Percentiles rank a stretch among this genome's conserved stretches.
Evolutionary conservation across 2,888 invertebrate species (phyloP).

Genomic region (Drosophila anomalata): DNA sequence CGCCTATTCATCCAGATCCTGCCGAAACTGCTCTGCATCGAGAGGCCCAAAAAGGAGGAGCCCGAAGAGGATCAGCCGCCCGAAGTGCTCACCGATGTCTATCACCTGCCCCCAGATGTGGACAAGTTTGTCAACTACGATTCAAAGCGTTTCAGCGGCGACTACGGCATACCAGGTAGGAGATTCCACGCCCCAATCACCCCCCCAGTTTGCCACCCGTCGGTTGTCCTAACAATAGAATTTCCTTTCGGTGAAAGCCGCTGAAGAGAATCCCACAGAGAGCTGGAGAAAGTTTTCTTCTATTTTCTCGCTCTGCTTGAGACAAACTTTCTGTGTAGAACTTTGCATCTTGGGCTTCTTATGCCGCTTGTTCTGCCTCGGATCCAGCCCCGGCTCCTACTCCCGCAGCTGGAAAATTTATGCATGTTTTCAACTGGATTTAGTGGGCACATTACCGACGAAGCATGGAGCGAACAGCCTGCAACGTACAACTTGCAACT

Average conservation of each 20-base stretch:
- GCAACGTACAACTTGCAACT: constrained; percentile 27
- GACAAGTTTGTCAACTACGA: constrained; percentile 88
- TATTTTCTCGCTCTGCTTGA: constrained; percentile 42
- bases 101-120: constrained; percentile 87
- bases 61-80: constrained; percentile 86
- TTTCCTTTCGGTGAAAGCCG: constrained; percentile 9
- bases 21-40: constrained; percentile 94
- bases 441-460: constrained; percentile 53
- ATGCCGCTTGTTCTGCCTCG: constrained; percentile 13
- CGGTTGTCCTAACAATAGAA: constrained; percentile 23
- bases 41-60: constrained; percentile 93
- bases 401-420: constrained; percentile 55
- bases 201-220: not conserved
- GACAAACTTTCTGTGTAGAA: constrained; percentile 58
- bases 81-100: constrained; percentile 92
- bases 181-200: not conserved
- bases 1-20: constrained; percentile 93
- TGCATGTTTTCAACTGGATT: constrained; percentile 65
- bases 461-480: constrained; percentile 17
- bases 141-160: constrained; percentile 87
- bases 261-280: constrained; percentile 11
- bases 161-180: constrained; percentile 89
- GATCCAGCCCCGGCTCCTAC: not conserved
- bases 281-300: constrained; percentile 40
- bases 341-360: constrained; percentile 46